phyloP scores from a whole-genome alignment of 2,797 vertebrate genomes.

The Hoplostethus mediterraneus region DNA sequence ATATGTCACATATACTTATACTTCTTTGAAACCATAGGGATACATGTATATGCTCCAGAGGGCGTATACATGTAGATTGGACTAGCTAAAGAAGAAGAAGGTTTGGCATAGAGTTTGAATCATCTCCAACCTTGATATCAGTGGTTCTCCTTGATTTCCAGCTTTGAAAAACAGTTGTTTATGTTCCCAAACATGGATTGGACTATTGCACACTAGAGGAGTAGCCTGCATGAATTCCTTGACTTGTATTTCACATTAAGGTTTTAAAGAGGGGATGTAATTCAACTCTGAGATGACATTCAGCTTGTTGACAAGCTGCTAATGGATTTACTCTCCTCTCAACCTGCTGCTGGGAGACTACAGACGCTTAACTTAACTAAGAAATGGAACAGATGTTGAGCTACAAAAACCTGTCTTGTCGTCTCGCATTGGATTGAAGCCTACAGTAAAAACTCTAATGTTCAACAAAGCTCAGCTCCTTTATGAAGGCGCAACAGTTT shows the following conservation, averaged over 20 bases:
- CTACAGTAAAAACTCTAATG: constrained; percentile 17
- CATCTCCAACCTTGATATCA: no score
- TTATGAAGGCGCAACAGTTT: constrained; percentile 1
- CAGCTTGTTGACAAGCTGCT: constrained; percentile 29
- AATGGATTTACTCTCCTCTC: constrained; percentile 45
- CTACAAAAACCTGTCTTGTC: constrained; percentile 33
- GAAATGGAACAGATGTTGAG: constrained; percentile 44
- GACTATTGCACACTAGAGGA: no score
- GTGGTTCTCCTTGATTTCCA: no score
- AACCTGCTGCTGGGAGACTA: constrained; percentile 52
- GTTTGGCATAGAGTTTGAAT: no score
- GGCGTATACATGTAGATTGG: no score
- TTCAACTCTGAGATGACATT: constrained; percentile 19
- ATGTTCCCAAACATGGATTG: no score
- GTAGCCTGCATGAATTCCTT: no score
- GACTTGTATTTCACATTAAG: constrained; percentile 17
- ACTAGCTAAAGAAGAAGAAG: no score
- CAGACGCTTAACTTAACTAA: constrained; percentile 28
- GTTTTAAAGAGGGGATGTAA: constrained; percentile 25
- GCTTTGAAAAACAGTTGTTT: no score
- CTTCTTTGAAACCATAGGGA: no score
- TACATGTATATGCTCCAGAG: no score
- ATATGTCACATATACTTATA: no score
- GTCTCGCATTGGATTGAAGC: constrained; percentile 33
- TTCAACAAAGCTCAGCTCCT: constrained; percentile 19